These are phyloP conservation scores for Carcharodon carcharias DNA, from an alignment of 2,797 vertebrate genomes.

Conservation along the genomic window DNA sequence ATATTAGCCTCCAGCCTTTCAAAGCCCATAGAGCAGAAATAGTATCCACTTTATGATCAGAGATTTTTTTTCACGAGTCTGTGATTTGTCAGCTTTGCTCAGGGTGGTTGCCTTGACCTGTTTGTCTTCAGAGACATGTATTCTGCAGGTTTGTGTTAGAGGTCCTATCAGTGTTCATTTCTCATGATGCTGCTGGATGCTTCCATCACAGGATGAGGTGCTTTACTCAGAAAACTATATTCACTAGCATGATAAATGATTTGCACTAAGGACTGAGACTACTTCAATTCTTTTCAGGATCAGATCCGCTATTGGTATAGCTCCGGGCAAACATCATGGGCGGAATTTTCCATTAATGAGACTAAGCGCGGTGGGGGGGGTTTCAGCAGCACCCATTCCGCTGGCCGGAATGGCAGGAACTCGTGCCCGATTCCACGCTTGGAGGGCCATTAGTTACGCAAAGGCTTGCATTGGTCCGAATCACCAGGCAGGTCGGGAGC, in stretches of 20 bases:
- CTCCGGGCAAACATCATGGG: not conserved
- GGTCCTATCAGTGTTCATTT: not conserved
- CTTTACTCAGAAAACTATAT: not conserved
- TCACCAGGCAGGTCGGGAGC: no score
- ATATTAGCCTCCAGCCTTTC: not conserved
- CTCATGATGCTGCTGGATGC: not conserved
- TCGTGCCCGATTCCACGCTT: no score
- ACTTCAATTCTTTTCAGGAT: not conserved
- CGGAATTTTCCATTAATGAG: no score
- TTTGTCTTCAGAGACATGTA: not conserved
- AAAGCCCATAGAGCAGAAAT: not conserved
- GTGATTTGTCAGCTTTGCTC: not conserved
- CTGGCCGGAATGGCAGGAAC: no score
- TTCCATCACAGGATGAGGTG: not conserved
- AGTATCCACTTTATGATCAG: not conserved
- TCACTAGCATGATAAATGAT: not conserved
- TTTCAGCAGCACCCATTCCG: no score
- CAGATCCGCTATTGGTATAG: not conserved
- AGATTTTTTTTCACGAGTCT: not conserved
- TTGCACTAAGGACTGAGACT: not conserved
- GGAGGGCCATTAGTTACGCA: no score
- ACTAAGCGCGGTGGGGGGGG: no score
- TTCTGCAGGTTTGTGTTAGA: conserved; percentile 6
- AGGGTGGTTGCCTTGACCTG: conserved; percentile 12
- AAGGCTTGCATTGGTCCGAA: no score